Evolutionary conservation across 2,797 vertebrate genomes (phyloP).

Genomic region (Meriones psammophilus): DNA sequence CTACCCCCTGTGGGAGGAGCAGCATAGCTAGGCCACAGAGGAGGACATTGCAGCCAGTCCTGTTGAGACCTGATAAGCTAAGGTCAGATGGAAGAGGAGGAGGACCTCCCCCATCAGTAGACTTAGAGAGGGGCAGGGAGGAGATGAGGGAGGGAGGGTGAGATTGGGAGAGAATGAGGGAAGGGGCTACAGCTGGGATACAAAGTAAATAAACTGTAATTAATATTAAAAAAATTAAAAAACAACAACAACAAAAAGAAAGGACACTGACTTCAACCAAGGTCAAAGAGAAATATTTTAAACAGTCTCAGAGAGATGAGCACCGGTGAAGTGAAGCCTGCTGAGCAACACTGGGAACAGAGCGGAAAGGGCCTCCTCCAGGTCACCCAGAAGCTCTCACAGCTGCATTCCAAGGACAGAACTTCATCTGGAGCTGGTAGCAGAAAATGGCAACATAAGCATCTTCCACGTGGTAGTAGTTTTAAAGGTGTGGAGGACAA

Average conservation of each 20-base stretch:
- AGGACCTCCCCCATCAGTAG: no score
- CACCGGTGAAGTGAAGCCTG: not conserved
- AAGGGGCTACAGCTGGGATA: no score
- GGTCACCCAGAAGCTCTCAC: not conserved
- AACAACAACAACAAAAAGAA: not conserved
- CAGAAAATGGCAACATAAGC: not conserved
- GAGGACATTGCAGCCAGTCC: no score
- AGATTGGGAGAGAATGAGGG: no score
- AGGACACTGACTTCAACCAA: not conserved
- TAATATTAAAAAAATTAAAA: no score
- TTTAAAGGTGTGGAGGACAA: not conserved
- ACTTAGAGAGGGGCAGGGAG: no score
- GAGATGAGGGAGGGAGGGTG: no score
- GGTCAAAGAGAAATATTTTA: not conserved
- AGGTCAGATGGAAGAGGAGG: no score
- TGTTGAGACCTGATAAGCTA: no score
- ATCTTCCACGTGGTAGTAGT: not conserved
- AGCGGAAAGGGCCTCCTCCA: not conserved
- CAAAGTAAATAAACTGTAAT: no score
- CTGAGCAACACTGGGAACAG: not conserved
- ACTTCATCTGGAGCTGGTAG: not conserved
- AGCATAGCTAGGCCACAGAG: no score
- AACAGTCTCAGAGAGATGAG: not conserved
- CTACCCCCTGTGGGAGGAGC: no score
- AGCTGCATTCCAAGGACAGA: not conserved